Evolutionary conservation across 37 sponge, comb jelly and placozoan species (phyloP), one percentile per base, ranked within the genome.

Genomic region (Petrosia ficiformis): DNA sequence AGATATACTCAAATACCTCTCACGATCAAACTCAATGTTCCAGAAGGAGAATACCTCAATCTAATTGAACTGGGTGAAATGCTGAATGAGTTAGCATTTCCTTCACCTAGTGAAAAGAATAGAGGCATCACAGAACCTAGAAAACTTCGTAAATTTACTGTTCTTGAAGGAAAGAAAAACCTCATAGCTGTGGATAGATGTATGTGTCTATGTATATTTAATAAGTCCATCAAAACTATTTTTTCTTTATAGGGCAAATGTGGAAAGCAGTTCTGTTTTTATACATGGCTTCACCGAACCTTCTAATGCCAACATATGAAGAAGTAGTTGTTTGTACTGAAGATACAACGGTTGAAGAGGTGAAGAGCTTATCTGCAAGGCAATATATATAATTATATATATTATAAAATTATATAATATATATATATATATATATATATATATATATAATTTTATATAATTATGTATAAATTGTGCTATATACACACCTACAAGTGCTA

Each of bases 251-350:
- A 61, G 63, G 25, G 6, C n/a, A 5, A 26, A n/a, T 22, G 26
- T 61, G 63, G 63, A 61, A 61, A 61, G 63, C 63, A 26, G 5
- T 61, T 11, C n/a, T 61, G n/a, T 61, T n/a, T 26, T 22, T 61
- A 29, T 61, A 61, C n/a, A 61, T 61, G 63, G 63, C 63, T 61
- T 24, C 11, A 6, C 22, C 11, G n/a, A n/a, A 61, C 6, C 14
- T n/a, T 8, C 63, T 29, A n/a, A 24, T 61, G 6, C 63, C 63
- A 8, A 26, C 63, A 26, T 5, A 26, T 61, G 63, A 61, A 61
- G 63, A 61, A 61, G 63, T 61, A n/a, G 5, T 61, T 5, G n/a
- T 61, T n/a, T 61, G 63, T 22, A 26, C 63, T 26, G 26, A 22
- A 61, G 28, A 11, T 26, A 61, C 63, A 8, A 61, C 63, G 6